phyloP scores from a whole-genome alignment of 2,888 invertebrate genomes.

The Acanthosepion esculentum region DNA sequence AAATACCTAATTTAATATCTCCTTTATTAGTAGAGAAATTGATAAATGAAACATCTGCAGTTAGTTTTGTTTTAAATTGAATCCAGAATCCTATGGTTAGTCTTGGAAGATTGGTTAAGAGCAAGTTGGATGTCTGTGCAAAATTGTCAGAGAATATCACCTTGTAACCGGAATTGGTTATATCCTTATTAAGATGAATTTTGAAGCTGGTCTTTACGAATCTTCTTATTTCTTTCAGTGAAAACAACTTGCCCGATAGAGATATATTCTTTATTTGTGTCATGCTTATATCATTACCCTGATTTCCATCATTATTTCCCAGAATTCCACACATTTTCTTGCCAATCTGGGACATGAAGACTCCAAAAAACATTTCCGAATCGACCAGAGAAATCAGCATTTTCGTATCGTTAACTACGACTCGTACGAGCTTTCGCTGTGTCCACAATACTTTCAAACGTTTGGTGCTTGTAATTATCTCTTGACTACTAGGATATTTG shows the following conservation, averaged over 20 bases:
- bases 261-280: slow-evolving; percentile 52
- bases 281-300: slow-evolving; percentile 58
- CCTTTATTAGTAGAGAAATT: not conserved
- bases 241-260: slow-evolving; percentile 53
- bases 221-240: slow-evolving; percentile 51
- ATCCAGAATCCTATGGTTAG: slow-evolving; percentile 35
- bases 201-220: slow-evolving; percentile 49
- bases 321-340: slow-evolving; percentile 56
- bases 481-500: slow-evolving; percentile 48
- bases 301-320: slow-evolving; percentile 58
- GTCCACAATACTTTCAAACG: slow-evolving; percentile 55
- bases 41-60: not conserved
- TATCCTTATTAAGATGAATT: slow-evolving; percentile 49
- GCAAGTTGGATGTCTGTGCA: not conserved
- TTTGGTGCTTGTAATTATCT: slow-evolving; percentile 49
- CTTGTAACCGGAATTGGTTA: slow-evolving; percentile 57
- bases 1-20: not conserved
- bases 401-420: slow-evolving; percentile 51
- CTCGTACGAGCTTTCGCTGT: slow-evolving; percentile 53
- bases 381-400: slow-evolving; percentile 53
- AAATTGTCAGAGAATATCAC: slow-evolving; percentile 50
- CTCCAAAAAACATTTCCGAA: slow-evolving; percentile 53
- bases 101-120: not conserved
- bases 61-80: not conserved
- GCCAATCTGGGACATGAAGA: not conserved